Evolutionary conservation across 2,113 vertebrate species (phyloP).

Genomic region (Psittacus erithacus): DNA sequence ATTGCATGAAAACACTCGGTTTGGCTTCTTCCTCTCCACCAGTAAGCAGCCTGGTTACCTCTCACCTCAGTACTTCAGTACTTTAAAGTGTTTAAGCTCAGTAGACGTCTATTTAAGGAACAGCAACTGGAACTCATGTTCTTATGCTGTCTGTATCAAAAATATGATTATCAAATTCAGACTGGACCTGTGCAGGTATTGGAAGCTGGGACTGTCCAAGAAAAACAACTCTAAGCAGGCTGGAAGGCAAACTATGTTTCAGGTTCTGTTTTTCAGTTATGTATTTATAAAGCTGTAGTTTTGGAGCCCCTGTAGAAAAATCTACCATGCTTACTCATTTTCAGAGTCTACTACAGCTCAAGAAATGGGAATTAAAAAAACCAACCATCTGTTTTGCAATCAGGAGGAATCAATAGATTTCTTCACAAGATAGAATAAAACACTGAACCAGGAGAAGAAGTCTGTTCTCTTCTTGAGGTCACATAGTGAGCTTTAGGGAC

Average conservation of each 20-base stretch:
- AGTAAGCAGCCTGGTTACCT: neutral
- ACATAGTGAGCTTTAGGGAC: neutral
- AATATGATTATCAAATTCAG: neutral
- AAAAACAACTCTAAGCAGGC: neutral
- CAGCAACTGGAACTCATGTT: neutral
- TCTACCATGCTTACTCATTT: neutral
- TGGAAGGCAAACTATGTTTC: neutral
- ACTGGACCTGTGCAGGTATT: neutral
- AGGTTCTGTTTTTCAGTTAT: neutral
- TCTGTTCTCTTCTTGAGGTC: neutral
- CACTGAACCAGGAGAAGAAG: neutral
- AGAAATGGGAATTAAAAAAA: neutral
- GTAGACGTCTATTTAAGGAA: neutral
- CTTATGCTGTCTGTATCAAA: neutral
- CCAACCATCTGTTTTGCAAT: fast-evolving
- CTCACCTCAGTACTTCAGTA: neutral
- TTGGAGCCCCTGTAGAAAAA: neutral
- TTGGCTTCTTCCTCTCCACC: neutral
- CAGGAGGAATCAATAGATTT: neutral
- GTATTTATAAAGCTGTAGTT: neutral
- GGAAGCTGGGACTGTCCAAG: neutral
- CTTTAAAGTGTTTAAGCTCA: neutral
- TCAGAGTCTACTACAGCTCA: neutral
- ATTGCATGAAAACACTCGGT: neutral
- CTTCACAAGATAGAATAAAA: neutral